Evolutionary conservation across 2,888 invertebrate species (phyloP), one percentile per base, ranked within the genome.

Genomic region (Dryadula phaetusa): DNA sequence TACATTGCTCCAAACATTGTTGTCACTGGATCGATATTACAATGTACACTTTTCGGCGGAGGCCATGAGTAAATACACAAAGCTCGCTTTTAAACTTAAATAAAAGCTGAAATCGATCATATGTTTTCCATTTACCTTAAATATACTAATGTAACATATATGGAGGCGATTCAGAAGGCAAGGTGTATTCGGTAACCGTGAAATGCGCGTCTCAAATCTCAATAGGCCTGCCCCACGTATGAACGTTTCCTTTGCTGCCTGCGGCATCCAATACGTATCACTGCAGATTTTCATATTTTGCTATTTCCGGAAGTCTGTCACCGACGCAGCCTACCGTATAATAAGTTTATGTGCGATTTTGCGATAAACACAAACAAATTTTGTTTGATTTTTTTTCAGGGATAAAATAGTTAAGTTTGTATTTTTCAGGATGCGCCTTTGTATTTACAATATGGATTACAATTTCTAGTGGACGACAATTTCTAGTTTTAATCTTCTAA

Each of bases 301-400:
- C 58, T 67, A 63, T 69, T 62, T 62, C 65, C 65, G 37, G 44
- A 22, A 28, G 16, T 52, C 46, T 47, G 54, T 61, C 61, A 32
- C 34, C 22, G 34, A 18, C 49, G 56, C 62, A 62, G 40, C 69
- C 49, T 62, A 7, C 56, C 62, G 47, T 58, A 37, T 65, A 44
- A 69, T 66, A 62, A 56, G 20, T 60, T 52, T 61, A 58, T 64
- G 64, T 63, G 63, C 37, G 63, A 63, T 56, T 67, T 63, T 42
- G 16, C 22, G 53, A 61, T 16, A 52, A 25, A 49, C 18, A 34
- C 22, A 46, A 46, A 3, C 14, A 18, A 53, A n/a, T 12, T 3
- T 16, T 53, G 0, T 22, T 34, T 56, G 12, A 22, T 2, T 3
- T 14, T n/a, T 47, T 47, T 25, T 2, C 0, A 3, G 3, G 3